Conservation (phyloP, 30 jellyfish, hydroid and myxozoan genomes). For the Sanderia malayensis region DNA sequence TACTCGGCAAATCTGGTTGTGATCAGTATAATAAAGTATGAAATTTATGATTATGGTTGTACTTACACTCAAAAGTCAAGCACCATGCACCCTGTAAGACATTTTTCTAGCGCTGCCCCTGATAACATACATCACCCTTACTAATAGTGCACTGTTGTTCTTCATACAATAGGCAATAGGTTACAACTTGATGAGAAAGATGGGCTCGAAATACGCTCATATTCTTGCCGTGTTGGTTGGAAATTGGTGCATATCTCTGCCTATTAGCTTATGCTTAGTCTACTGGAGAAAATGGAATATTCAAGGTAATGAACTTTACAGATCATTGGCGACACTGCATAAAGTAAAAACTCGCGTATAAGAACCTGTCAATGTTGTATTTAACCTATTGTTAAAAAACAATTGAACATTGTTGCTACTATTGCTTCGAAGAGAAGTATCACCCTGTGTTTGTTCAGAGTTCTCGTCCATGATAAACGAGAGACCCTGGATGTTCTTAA, state of each 20-base stretch:
- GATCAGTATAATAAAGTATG: background rate
- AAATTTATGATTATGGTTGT: too few species aligned
- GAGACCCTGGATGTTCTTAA: too few species aligned
- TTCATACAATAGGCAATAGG: conserved; percentile 42
- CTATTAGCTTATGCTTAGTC: conserved; percentile 42
- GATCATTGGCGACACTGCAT: background rate
- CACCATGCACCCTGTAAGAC: background rate
- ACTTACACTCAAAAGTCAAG: background rate
- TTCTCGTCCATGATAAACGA: too few species aligned
- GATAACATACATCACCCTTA: background rate
- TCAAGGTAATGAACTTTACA: conserved; percentile 16
- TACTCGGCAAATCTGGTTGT: too few species aligned
- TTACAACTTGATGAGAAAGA: conserved; percentile 29
- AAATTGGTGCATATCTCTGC: conserved; percentile 43
- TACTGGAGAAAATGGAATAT: conserved; percentile 33
- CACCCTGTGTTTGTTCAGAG: too few species aligned
- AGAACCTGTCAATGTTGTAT: background rate
- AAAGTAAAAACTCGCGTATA: background rate
- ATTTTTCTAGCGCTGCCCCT: background rate
- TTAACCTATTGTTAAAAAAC: background rate
- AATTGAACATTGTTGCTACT: too few species aligned
- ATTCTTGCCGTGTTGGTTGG: conserved; percentile 42
- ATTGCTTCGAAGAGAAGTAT: too few species aligned
- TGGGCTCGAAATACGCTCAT: conserved; percentile 23
- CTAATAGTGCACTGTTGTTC: background rate